Evolutionary conservation across 1,140 invertebrate genomes (phyloP), one percentile per base, ranked within the genome.

Genomic region (Sminthurides bifidus): DNA sequence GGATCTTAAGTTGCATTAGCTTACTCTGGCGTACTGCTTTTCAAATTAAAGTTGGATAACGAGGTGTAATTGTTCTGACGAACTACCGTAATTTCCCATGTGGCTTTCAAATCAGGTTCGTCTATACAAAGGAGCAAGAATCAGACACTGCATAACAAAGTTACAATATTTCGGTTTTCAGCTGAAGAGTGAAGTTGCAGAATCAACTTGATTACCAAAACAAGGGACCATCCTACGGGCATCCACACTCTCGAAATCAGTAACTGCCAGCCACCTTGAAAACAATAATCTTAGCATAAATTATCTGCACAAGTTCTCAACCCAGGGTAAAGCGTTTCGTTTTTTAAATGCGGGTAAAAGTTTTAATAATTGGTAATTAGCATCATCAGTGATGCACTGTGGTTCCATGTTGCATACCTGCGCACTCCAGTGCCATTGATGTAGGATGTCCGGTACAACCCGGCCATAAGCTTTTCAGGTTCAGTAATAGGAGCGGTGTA

Each of bases 11-110:
- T 24, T 40, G 70, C 80, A 77, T 75, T 68, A 24, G 63, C 59
- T 50, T 45, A 30, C 15, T 69, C 65, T 6, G 68, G 69, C n/a
- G 64, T 65, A 4, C 65, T 66, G 1, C 79, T 54, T 0, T 78
- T 81, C 87, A 43, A 21, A 19, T 43, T 21, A 6, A 91, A 92
- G 66, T 95, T 96, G 54, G 87, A 89, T 8, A 94, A 71, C 0
- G 84, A 77, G 0, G 73, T 80, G 66, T 81, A 81, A 8, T 77
- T 73, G 41, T 76, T 72, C 27, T 77, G 70, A 56, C 82, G 78
- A 1, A 80, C 80, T 29, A 95, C 70, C 15, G 73, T 81, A 14
- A 78, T 68, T 31, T 67, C 66, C 64, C 76, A 80, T 2, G 66
- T 69, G 1, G 78, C 74, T 64, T 79, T 80, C 38, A 77, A 71